phyloP scores from a whole-genome alignment of 2,888 invertebrate genomes.

The Metallyticus violacea region DNA sequence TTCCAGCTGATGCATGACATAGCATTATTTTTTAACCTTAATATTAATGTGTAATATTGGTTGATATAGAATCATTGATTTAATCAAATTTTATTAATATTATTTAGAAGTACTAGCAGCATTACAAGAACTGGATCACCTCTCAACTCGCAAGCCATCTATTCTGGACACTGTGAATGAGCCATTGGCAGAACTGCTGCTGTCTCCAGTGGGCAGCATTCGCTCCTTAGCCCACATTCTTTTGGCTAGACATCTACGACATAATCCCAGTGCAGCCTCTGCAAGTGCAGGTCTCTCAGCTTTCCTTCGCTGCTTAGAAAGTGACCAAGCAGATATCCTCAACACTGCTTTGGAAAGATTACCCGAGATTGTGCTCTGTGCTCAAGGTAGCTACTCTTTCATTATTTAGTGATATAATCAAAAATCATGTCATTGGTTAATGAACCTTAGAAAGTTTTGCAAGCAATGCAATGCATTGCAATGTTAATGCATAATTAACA shows the following conservation, averaged over 20 bases:
- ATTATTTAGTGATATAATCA: no score
- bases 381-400: constrained; percentile 55
- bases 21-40: constrained; percentile 37
- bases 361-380: constrained; percentile 76
- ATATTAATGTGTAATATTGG: constrained; percentile 31
- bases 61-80: background rate
- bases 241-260: constrained; percentile 67
- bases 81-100: constrained; percentile 27
- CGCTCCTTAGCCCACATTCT: constrained; percentile 70
- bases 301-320: constrained; percentile 78
- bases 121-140: constrained; percentile 71
- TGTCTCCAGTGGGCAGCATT: constrained; percentile 60
- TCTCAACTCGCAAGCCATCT: constrained; percentile 65
- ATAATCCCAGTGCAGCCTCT: constrained; percentile 53
- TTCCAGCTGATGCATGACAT: no score
- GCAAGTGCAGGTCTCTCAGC: constrained; percentile 67
- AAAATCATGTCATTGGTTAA: no score
- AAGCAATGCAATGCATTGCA: no score
- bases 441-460: no score
- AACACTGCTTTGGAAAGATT: constrained; percentile 76
- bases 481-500: no score
- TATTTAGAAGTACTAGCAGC: constrained; percentile 58
- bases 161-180: constrained; percentile 64
- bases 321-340: constrained; percentile 74
- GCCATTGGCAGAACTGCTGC: constrained; percentile 61